Conservation (phyloP, 2,888 invertebrate species). For the Romanomermis culicivorax region DNA sequence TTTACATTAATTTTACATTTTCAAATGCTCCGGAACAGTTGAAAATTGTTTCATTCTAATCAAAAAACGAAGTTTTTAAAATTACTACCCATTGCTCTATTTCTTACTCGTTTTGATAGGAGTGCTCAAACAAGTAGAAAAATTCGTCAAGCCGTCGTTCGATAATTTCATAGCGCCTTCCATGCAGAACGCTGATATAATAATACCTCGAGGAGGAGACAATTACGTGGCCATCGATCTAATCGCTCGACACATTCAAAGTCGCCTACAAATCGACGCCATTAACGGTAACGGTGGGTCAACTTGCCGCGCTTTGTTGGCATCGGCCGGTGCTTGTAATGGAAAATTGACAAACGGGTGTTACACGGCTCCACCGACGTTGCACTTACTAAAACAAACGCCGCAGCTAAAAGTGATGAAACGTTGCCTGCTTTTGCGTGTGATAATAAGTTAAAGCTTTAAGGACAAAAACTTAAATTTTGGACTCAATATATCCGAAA, state of each 20-base stretch:
- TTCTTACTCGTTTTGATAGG: too few species aligned
- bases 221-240: conserved; percentile 71
- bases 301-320: background rate
- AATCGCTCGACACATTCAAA: conserved; percentile 90
- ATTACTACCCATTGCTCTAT: too few species aligned
- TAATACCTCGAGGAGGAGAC: conserved; percentile 55
- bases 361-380: conserved; percentile 15
- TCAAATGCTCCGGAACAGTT: too few species aligned
- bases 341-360: background rate
- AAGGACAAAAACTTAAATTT: too few species aligned
- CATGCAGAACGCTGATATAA: conserved; percentile 68
- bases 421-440: too few species aligned
- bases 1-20: too few species aligned
- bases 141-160: conserved; percentile 92
- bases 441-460: too few species aligned
- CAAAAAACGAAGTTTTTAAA: too few species aligned
- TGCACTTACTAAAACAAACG: conserved; percentile 1
- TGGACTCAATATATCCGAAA: too few species aligned
- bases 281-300: background rate
- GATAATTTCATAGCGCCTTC: conserved; percentile 83
- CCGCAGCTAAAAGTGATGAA: conserved; percentile 1
- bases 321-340: background rate
- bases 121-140: conserved; percentile 91
- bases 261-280: conserved; percentile 47
- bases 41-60: too few species aligned